Evolutionary conservation across 1,140 invertebrate species (phyloP).

Genomic region (Drosophila dunni): DNA sequence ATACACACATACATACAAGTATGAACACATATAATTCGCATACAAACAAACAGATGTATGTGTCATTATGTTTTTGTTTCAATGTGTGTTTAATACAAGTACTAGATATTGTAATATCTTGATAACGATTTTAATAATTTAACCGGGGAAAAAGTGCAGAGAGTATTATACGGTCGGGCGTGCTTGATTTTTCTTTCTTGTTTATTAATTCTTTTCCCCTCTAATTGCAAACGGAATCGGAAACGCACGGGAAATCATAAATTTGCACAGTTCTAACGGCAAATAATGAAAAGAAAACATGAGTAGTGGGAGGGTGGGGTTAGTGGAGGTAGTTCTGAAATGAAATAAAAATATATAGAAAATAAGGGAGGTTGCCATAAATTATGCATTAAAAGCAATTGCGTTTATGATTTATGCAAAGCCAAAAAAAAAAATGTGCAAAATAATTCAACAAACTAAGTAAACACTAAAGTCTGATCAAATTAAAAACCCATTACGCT

Average conservation of each 20-base stretch:
- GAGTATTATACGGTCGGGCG: too few species aligned
- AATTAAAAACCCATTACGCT: conserved; percentile 1
- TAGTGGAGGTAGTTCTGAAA: neutral
- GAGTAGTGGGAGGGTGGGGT: neutral
- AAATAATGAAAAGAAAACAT: conserved; percentile 2
- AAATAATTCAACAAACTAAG: conserved; percentile 11
- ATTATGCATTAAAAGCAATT: conserved; percentile 70
- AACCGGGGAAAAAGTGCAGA: too few species aligned
- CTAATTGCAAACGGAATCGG: conserved; percentile 71
- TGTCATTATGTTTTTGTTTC: too few species aligned
- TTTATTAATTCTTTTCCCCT: conserved; percentile 15
- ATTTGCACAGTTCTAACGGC: conserved; percentile 39
- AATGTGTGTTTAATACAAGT: too few species aligned
- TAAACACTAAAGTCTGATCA: conserved; percentile 1
- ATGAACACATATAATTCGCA: too few species aligned
- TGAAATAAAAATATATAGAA: neutral
- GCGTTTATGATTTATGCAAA: conserved; percentile 67
- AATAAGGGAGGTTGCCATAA: conserved; percentile 44
- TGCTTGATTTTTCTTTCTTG: conserved; percentile 6
- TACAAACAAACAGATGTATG: too few species aligned
- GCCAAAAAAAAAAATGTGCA: conserved; percentile 11
- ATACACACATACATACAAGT: too few species aligned
- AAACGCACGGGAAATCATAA: conserved; percentile 57
- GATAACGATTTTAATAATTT: too few species aligned
- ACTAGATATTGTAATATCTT: too few species aligned